Conservation (phyloP, 92 coral and sea anemone genomes). For the Palythoa grandis region DNA sequence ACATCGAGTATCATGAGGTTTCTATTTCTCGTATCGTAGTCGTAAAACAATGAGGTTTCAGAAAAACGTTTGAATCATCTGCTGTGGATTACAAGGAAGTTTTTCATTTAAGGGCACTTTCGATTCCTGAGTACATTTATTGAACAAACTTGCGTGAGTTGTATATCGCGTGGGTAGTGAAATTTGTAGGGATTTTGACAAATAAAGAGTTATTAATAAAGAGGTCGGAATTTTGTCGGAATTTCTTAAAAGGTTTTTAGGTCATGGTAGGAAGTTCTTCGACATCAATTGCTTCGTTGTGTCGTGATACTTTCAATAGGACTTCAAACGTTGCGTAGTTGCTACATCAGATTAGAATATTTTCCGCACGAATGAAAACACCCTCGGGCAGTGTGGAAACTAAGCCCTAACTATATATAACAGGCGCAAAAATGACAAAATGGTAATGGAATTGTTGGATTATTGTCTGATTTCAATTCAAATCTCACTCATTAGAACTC, state of each 20-base stretch:
- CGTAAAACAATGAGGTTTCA: too few relatives aligned
- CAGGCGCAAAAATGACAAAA: slow-evolving; percentile 19
- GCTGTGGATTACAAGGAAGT: too few relatives aligned
- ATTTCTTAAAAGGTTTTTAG: not conserved
- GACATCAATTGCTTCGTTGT: not conserved
- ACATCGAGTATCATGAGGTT: too few relatives aligned
- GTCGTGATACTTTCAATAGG: slow-evolving; percentile 23
- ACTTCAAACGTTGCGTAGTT: slow-evolving; percentile 20
- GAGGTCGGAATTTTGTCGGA: not conserved
- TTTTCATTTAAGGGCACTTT: too few relatives aligned
- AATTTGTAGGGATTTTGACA: not conserved
- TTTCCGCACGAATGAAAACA: slow-evolving; percentile 33
- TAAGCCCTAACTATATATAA: not conserved
- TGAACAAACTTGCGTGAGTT: not conserved
- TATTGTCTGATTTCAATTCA: not conserved
- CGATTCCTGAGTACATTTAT: too few relatives aligned
- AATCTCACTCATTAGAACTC: not conserved
- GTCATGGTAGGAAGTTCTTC: not conserved
- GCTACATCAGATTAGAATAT: slow-evolving; percentile 8
- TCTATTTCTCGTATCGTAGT: too few relatives aligned
- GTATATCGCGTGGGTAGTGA: not conserved
- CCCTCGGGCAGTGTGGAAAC: not conserved
- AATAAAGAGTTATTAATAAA: not conserved
- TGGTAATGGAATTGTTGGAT: not conserved
- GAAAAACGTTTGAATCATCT: too few relatives aligned